These are phyloP conservation scores for Gnathonemus longibarbis DNA, from an alignment of 2,113 vertebrate species.

Conservation along the genomic window DNA sequence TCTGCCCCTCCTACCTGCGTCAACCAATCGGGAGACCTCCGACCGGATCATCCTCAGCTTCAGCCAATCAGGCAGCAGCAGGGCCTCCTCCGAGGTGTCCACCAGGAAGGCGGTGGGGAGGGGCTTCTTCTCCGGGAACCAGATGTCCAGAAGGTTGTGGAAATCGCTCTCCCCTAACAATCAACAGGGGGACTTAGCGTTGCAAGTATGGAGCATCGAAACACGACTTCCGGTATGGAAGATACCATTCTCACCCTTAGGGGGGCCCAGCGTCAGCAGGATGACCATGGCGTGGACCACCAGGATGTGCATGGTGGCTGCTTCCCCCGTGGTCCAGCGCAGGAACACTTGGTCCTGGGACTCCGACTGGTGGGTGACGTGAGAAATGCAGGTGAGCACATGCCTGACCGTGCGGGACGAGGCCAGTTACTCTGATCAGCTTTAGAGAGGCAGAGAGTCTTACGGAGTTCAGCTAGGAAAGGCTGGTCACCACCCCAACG, in stretches of 20 bases:
- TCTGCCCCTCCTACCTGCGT: constrained; percentile 67
- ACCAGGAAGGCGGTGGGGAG: constrained; percentile 95
- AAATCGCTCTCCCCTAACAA: constrained; percentile 77
- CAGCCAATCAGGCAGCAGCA: constrained; percentile 91
- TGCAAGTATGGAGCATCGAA: background rate
- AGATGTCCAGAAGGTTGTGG: constrained; percentile 79
- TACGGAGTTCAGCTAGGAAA: background rate
- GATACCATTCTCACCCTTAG: constrained; percentile 64
- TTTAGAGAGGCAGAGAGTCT: background rate
- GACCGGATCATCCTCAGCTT: constrained; percentile 97
- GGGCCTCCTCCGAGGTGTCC: constrained; percentile 91
- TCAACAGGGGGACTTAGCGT: background rate
- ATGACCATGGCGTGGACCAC: constrained; percentile 98
- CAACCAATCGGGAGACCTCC: constrained; percentile 84
- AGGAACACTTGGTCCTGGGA: constrained; percentile 97
- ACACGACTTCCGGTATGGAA: background rate
- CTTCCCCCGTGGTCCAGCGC: constrained; percentile 90
- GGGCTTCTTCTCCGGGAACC: constrained; percentile 93
- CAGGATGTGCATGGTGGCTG: constrained; percentile 95
- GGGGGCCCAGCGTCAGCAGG: constrained; percentile 84
- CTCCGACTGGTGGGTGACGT: constrained; percentile 67
- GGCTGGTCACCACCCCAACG: background rate
- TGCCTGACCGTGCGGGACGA: background rate
- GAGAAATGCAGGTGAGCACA: background rate
- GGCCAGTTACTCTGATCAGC: background rate